Evolutionary conservation across 1,140 invertebrate species (phyloP).

Genomic region (Trichomalopsis sarcophagae): DNA sequence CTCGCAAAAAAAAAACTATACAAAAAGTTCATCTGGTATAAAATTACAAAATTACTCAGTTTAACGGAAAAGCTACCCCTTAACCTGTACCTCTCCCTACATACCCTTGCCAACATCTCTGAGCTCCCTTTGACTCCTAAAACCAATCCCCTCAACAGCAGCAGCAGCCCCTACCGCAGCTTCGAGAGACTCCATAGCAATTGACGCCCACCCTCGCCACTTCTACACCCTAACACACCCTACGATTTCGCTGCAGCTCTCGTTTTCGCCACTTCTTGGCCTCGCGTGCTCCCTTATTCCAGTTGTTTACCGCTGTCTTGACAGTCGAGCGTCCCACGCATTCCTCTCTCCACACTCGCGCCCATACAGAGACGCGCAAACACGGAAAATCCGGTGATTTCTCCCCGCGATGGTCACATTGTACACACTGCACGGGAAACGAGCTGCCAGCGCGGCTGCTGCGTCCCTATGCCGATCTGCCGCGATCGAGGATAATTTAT

Average conservation of each 20-base stretch:
- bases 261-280: conserved; percentile 60
- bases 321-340: conserved; percentile 55
- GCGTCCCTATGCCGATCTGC: background rate
- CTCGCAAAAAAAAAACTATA: too few relatives aligned
- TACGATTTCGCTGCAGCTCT: conserved; percentile 17
- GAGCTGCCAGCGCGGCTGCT: background rate
- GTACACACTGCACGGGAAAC: too few relatives aligned
- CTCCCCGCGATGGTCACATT: background rate
- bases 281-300: conserved; percentile 62
- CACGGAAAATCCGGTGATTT: background rate
- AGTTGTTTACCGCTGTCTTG: conserved; percentile 67
- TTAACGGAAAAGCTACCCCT: too few relatives aligned
- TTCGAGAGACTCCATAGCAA: background rate
- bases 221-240: background rate
- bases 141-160: too few relatives aligned
- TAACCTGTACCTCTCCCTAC: too few relatives aligned
- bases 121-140: too few relatives aligned
- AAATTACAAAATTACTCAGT: too few relatives aligned
- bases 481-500: background rate
- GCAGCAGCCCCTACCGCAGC: too few relatives aligned
- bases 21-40: too few relatives aligned
- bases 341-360: background rate
- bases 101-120: too few relatives aligned
- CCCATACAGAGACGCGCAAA: background rate
- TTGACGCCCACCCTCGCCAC: conserved; percentile 31